Evolutionary conservation across 1,140 invertebrate species (phyloP).

Genomic region (Araneus ventricosus): DNA sequence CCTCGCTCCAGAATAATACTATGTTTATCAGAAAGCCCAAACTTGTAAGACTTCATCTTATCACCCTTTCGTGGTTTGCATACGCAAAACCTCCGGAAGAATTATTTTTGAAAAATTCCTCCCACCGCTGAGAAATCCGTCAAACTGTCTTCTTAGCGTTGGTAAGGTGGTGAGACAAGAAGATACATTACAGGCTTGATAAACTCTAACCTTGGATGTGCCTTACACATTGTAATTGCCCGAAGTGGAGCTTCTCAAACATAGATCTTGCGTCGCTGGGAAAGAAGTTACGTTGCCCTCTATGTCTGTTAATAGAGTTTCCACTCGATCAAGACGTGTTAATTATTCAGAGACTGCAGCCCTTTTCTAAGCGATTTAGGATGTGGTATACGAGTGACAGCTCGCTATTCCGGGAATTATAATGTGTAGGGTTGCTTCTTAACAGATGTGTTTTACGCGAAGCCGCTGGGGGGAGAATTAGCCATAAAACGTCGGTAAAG

Average conservation of each 20-base stretch:
- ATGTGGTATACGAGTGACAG: constrained; percentile 25
- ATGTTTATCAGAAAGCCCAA: constrained; percentile 71
- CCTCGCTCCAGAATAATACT: constrained; percentile 58
- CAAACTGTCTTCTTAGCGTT: constrained; percentile 73
- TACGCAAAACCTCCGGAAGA: constrained; percentile 57
- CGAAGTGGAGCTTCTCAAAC: constrained; percentile 64
- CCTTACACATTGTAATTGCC: constrained; percentile 73
- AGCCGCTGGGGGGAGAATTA: constrained; percentile 21
- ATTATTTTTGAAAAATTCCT: constrained; percentile 72
- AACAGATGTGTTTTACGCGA: constrained; percentile 31
- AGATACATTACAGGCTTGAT: constrained; percentile 73
- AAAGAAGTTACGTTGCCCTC: constrained; percentile 66
- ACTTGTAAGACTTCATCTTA: constrained; percentile 75
- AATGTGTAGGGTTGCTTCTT: constrained; percentile 50
- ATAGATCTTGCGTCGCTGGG: constrained; percentile 9
- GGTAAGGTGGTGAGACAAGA: constrained; percentile 45
- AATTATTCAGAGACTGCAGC: constrained; percentile 68
- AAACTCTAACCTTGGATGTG: constrained; percentile 69
- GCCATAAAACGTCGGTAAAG: constrained; percentile 32
- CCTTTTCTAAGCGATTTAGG: constrained; percentile 56
- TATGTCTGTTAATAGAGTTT: constrained; percentile 73
- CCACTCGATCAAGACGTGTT: constrained; percentile 66
- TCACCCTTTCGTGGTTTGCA: constrained; percentile 72
- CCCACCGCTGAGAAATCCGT: constrained; percentile 65
- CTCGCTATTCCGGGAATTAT: constrained; percentile 70